phyloP scores from a whole-genome alignment of 2,888 invertebrate species.

The Blastobasis adustella region DNA sequence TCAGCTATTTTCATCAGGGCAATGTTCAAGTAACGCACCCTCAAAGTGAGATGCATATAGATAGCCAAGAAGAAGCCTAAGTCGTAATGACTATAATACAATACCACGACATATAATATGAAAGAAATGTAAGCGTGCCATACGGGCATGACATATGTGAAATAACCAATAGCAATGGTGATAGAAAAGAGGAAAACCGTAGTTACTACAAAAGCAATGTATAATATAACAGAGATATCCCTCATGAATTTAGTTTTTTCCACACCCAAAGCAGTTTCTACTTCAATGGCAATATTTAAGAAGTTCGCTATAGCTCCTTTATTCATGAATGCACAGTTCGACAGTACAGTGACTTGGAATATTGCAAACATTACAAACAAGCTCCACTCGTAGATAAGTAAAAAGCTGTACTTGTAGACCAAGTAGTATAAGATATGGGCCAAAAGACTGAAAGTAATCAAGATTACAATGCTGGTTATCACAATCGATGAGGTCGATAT shows the following conservation, averaged over 20 bases:
- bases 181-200: too few species aligned
- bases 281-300: conserved; percentile 31
- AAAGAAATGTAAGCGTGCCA: too few species aligned
- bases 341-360: conserved; percentile 26
- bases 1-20: conserved; percentile 39
- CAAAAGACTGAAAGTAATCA: conserved; percentile 17
- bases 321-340: conserved; percentile 33
- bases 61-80: conserved; percentile 25
- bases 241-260: conserved; percentile 49
- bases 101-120: conserved; percentile 24
- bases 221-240: conserved; percentile 21
- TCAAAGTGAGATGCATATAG: conserved; percentile 26
- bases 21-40: conserved; percentile 43
- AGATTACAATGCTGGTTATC: conserved; percentile 19
- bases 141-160: too few species aligned
- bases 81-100: conserved; percentile 34
- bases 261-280: conserved; percentile 39
- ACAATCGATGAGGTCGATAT: conserved; percentile 19
- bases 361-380: conserved; percentile 26
- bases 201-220: conserved; percentile 7
- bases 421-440: too few species aligned
- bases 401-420: conserved; percentile 15
- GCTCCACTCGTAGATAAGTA: conserved; percentile 32
- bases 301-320: conserved; percentile 26
- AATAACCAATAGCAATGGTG: too few species aligned